Percentiles rank a stretch among this genome's conserved stretches.
Conservation (phyloP, 2,888 invertebrate species). For the Ectobius pallidus region DNA sequence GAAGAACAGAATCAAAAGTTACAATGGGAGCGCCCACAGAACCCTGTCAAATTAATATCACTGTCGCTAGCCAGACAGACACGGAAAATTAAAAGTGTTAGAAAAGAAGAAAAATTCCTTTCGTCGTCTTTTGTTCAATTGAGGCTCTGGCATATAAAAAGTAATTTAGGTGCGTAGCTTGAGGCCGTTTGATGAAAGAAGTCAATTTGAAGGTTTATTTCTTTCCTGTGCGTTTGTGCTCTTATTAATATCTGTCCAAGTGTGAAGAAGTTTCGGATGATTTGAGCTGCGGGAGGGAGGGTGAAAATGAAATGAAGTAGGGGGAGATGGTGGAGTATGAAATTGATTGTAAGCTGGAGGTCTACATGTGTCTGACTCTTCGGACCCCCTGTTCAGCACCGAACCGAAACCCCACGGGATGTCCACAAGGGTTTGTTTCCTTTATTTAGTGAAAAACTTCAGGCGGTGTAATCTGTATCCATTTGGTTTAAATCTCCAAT, state of each 20-base stretch:
- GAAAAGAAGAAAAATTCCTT: too few species aligned
- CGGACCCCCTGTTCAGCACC: conserved; percentile 5
- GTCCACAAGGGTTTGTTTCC: conserved; percentile 23
- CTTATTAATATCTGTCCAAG: conserved; percentile 18
- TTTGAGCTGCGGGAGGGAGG: conserved; percentile 25
- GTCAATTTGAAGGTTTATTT: conserved; percentile 7
- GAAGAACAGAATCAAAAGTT: too few species aligned
- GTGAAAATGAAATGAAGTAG: conserved; percentile 1
- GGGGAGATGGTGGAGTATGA: background rate
- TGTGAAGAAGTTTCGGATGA: conserved; percentile 10
- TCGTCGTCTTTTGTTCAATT: too few species aligned
- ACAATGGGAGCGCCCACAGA: too few species aligned
- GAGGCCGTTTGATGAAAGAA: background rate
- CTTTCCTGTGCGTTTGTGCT: background rate
- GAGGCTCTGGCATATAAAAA: too few species aligned
- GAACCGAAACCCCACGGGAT: conserved; percentile 17
- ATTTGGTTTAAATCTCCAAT: background rate
- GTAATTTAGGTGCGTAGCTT: background rate
- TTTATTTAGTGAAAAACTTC: conserved; percentile 20
- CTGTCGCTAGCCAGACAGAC: too few species aligned
- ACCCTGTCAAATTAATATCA: too few species aligned
- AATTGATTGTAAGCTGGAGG: conserved; percentile 23
- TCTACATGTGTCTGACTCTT: conserved; percentile 10
- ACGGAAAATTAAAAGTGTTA: too few species aligned
- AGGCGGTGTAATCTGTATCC: conserved; percentile 17